Conservation (phyloP, 2,888 invertebrate species). For the Anodontia alba region DNA sequence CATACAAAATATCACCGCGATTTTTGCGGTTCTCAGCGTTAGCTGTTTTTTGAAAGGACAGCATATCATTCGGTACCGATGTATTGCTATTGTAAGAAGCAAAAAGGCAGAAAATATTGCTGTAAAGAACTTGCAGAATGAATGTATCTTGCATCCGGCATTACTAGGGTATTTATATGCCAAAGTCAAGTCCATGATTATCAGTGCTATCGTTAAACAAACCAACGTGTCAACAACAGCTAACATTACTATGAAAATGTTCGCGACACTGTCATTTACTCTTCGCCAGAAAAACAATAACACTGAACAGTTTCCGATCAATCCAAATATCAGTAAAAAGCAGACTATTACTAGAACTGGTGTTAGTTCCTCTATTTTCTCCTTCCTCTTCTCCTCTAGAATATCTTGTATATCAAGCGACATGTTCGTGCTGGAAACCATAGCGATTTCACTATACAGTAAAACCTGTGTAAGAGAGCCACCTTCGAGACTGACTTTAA, state of each 20-base stretch:
- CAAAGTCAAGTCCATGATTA: not conserved
- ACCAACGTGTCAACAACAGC: not conserved
- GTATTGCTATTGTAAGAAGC: not conserved
- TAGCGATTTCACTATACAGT: not conserved
- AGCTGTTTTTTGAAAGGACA: not conserved
- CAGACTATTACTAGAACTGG: not conserved
- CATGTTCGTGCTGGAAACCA: not conserved
- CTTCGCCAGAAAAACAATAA: not conserved
- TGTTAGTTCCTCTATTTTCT: not conserved
- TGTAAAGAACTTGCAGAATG: not conserved
- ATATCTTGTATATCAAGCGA: not conserved
- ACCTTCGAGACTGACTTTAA: too few relatives aligned
- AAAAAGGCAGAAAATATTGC: not conserved
- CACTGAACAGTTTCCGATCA: not conserved
- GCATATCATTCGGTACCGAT: not conserved
- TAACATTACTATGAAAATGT: not conserved
- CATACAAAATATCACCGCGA: not conserved
- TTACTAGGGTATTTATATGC: not conserved
- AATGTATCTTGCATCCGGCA: not conserved
- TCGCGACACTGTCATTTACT: not conserved
- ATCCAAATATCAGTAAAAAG: not conserved
- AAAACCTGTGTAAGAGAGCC: too few relatives aligned
- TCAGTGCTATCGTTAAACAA: not conserved
- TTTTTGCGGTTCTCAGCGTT: not conserved
- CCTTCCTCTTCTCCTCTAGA: not conserved